Conservation (phyloP, 1,140 invertebrate genomes). For the Agraylea sexmaculata region DNA sequence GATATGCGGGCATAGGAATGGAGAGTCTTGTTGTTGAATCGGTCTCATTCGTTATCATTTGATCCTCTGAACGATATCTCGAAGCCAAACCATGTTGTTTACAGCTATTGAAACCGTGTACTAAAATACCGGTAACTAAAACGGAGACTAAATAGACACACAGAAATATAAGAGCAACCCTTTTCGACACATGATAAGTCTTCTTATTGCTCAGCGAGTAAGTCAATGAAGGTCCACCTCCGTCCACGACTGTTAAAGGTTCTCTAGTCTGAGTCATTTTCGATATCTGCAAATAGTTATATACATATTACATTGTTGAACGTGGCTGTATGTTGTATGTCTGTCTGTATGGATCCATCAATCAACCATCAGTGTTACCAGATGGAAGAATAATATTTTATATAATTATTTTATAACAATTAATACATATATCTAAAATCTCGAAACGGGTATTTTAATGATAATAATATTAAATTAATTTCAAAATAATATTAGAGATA, state of each 20-base stretch:
- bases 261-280: slow-evolving; percentile 36
- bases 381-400: not conserved
- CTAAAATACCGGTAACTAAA: slow-evolving; percentile 49
- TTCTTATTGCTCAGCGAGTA: slow-evolving; percentile 37
- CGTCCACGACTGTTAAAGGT: slow-evolving; percentile 36
- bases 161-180: slow-evolving; percentile 36
- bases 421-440: too few relatives aligned
- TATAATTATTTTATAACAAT: too few relatives aligned
- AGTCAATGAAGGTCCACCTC: slow-evolving; percentile 30
- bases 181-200: slow-evolving; percentile 36
- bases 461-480: too few relatives aligned
- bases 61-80: slow-evolving; percentile 28
- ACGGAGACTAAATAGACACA: slow-evolving; percentile 40
- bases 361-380: too few relatives aligned
- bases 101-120: slow-evolving; percentile 57
- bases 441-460: too few relatives aligned
- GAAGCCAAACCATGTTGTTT: slow-evolving; percentile 30
- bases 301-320: slow-evolving; percentile 2
- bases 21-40: slow-evolving; percentile 34
- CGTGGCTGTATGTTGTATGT: not conserved
- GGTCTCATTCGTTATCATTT: too few relatives aligned
- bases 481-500: too few relatives aligned
- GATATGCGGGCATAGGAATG: slow-evolving; percentile 21
- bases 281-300: slow-evolving; percentile 25
- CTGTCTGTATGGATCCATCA: too few relatives aligned